A percentile compares a stretch with the other conserved stretches of the same genome.
Conservation (phyloP, 1,140 invertebrate genomes). For the Drosophila busckii region DNA sequence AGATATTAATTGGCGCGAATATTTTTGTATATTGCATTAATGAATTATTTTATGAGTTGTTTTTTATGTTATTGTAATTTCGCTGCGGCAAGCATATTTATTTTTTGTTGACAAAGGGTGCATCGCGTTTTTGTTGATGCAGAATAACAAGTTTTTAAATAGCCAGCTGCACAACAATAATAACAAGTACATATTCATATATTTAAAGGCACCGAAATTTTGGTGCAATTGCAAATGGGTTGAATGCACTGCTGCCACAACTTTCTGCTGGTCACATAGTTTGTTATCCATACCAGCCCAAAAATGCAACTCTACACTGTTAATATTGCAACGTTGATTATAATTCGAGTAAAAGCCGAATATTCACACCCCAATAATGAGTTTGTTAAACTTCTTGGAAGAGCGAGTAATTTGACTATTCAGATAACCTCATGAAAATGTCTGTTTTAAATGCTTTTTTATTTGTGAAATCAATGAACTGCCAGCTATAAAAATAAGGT, state of each 20-base stretch:
- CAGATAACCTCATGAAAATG: too few relatives aligned
- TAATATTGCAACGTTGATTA: too few relatives aligned
- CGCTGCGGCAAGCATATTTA: constrained; percentile 47
- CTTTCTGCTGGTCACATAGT: too few relatives aligned
- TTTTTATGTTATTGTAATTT: constrained; percentile 14
- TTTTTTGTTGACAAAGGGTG: constrained; percentile 34
- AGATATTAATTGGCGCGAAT: constrained; percentile 21
- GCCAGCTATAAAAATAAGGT: constrained; percentile 9
- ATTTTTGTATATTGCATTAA: constrained; percentile 36
- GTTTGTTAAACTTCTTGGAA: constrained; percentile 60
- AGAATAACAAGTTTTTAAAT: constrained; percentile 40
- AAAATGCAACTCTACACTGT: too few relatives aligned
- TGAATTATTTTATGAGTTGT: constrained; percentile 35
- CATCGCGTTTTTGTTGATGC: constrained; percentile 16
- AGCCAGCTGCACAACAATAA: constrained; percentile 33
- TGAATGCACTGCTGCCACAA: constrained; percentile 43
- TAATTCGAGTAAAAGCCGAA: constrained; percentile 8
- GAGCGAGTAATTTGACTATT: constrained; percentile 21
- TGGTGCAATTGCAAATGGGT: constrained; percentile 27
- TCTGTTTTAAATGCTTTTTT: neutral
- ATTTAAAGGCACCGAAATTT: neutral
- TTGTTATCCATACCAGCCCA: too few relatives aligned
- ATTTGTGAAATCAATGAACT: constrained; percentile 43
- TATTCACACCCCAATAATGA: constrained; percentile 32
- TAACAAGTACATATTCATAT: neutral